These are phyloP conservation scores for Thryonomys swinderianus DNA, from an alignment of 2,113 vertebrate species.

Conservation along the genomic window DNA sequence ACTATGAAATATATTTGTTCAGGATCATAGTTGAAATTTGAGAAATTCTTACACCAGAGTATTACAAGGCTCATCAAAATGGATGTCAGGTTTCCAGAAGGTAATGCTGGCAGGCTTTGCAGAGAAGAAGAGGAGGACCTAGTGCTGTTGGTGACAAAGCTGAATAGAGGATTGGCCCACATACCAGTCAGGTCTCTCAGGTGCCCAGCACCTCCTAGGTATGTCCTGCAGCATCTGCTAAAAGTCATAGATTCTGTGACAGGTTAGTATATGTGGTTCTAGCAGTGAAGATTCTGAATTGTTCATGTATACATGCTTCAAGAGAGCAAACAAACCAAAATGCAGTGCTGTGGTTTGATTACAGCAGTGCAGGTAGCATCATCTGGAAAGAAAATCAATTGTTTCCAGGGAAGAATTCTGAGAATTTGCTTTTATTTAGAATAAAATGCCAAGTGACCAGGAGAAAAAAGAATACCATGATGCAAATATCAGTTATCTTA, in stretches of 20 bases:
- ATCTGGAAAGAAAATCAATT: background rate
- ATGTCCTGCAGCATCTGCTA: background rate
- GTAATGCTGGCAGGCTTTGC: background rate
- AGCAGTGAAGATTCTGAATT: constrained; percentile 28
- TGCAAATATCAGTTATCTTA: constrained; percentile 20
- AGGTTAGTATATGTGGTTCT: background rate
- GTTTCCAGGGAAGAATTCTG: background rate
- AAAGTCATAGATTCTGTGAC: background rate
- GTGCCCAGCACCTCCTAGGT: background rate
- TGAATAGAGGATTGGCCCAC: background rate
- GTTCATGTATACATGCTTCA: background rate
- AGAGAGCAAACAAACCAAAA: background rate
- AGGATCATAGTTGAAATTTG: background rate
- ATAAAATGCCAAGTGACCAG: constrained; percentile 12
- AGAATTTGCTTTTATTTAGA: constrained; percentile 20
- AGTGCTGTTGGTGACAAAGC: background rate
- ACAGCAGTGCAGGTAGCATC: background rate
- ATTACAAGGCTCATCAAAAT: background rate
- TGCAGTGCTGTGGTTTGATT: background rate
- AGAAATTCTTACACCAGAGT: background rate
- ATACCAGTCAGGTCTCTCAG: background rate
- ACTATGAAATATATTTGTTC: constrained; percentile 42
- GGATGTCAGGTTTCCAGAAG: background rate
- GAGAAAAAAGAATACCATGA: background rate
- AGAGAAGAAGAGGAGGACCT: background rate